A percentile compares a stretch with the other conserved stretches of the same genome.
These are phyloP conservation scores for Sesia bembeciformis DNA, from an alignment of 2,888 invertebrate genomes.

Conservation along the genomic window DNA sequence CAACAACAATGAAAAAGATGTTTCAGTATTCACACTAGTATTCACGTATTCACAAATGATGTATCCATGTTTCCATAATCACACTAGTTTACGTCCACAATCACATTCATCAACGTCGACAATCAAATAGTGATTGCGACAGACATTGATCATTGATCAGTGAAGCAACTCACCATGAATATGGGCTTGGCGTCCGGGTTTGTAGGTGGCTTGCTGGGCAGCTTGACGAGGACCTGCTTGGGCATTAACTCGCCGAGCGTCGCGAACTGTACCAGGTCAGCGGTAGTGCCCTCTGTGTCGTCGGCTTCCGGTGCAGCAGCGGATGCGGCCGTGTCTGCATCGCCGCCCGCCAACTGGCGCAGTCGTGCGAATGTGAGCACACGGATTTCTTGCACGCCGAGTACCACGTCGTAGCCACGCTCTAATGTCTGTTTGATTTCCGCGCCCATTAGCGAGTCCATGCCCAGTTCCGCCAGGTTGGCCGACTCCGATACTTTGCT, in stretches of 20 bases:
- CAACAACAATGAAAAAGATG: too few species aligned
- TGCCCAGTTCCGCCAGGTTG: conserved; percentile 94
- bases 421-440: conserved; percentile 98
- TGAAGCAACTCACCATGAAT: conserved; percentile 66
- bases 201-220: conserved; percentile 72
- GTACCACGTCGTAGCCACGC: conserved; percentile 90
- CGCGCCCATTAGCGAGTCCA: conserved; percentile 99
- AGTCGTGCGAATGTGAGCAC: conserved; percentile 86
- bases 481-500: conserved; percentile 82
- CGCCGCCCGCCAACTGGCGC: conserved; percentile 66
- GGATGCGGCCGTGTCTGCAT: conserved; percentile 13
- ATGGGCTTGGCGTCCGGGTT: conserved; percentile 63
- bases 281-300: conserved; percentile 38
- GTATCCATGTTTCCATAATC: too few species aligned
- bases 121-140: too few species aligned
- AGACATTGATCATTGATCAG: neutral
- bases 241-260: conserved; percentile 81
- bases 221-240: conserved; percentile 78
- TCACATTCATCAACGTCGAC: too few species aligned
- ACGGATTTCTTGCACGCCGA: conserved; percentile 94
- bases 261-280: conserved; percentile 62
- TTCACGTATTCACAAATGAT: too few species aligned
- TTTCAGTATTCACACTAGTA: too few species aligned
- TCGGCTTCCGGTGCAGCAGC: conserved; percentile 16
- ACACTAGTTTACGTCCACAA: too few species aligned